These are phyloP conservation scores for Hydrolagus colliei DNA, from an alignment of 2,797 vertebrate genomes.

Conservation along the genomic window DNA sequence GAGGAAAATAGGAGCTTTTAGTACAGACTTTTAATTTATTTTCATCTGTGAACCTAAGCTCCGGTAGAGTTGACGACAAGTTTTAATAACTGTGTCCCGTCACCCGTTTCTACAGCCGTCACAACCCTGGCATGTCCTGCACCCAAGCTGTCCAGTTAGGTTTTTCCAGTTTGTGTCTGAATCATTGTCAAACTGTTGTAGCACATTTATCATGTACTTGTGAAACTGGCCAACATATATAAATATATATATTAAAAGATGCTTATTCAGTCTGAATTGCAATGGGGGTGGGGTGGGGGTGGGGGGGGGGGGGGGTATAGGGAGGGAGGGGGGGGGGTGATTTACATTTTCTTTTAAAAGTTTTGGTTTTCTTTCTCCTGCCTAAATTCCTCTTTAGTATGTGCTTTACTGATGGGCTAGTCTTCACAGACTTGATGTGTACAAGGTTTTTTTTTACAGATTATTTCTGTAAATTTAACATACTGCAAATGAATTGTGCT, in stretches of 20 bases:
- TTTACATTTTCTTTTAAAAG: constrained; percentile 20
- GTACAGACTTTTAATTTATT: constrained; percentile 20
- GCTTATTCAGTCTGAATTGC: constrained; percentile 32
- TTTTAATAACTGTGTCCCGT: neutral
- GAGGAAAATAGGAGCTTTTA: neutral
- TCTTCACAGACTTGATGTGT: constrained; percentile 28
- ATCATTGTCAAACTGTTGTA: constrained; percentile 30
- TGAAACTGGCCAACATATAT: constrained; percentile 31
- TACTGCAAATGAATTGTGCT: constrained; percentile 32
- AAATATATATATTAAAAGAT: constrained; percentile 32
- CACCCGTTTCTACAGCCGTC: neutral
- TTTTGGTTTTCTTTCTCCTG: neutral
- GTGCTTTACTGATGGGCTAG: constrained; percentile 32
- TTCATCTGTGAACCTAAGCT: constrained; percentile 7
- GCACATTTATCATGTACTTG: constrained; percentile 32
- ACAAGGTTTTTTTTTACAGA: constrained; percentile 31
- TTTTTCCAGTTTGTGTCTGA: constrained; percentile 23
- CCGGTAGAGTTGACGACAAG: neutral
- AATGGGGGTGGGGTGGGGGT: neutral
- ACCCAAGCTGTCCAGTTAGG: constrained; percentile 28
- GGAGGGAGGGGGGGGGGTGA: neutral
- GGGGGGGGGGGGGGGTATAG: no score
- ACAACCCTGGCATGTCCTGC: constrained; percentile 19
- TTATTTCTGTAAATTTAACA: constrained; percentile 33
- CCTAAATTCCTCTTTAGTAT: constrained; percentile 29